Percentiles rank a stretch among this genome's conserved stretches.
Conservation (phyloP, 2,797 vertebrate genomes). For the Tokudaia tokunoshimensis region DNA sequence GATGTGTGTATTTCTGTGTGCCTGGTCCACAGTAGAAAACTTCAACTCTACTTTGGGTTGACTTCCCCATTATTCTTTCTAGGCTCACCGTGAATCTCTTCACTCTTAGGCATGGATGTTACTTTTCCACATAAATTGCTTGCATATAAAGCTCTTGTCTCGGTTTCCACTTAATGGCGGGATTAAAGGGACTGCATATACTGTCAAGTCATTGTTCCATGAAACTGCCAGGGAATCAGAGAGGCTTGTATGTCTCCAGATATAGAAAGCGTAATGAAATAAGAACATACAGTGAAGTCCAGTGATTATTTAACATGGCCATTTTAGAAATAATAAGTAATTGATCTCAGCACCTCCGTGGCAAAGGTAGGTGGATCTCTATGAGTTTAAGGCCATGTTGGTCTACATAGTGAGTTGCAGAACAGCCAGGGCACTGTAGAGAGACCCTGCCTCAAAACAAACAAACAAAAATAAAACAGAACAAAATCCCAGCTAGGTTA, state of each 20-base stretch:
- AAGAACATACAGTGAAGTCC: not conserved
- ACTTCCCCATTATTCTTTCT: not conserved
- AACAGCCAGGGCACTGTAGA: not conserved
- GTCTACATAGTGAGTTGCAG: not conserved
- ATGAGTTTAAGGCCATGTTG: not conserved
- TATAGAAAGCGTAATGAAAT: slow-evolving; percentile 14
- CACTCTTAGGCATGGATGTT: not conserved
- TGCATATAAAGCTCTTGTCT: not conserved
- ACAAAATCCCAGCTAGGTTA: not conserved
- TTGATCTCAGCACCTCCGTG: not conserved
- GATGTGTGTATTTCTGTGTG: not conserved
- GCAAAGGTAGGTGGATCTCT: not conserved
- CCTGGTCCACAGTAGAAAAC: not conserved
- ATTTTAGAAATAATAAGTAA: slow-evolving; percentile 16
- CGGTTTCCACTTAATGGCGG: not conserved
- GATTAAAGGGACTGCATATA: not conserved
- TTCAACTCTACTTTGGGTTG: not conserved
- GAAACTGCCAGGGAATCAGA: not conserved
- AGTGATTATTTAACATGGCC: not conserved
- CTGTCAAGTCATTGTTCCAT: not conserved
- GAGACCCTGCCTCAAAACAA: not conserved
- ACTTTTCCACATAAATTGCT: not conserved
- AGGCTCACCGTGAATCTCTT: not conserved
- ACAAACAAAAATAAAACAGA: not conserved
- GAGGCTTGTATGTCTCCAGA: not conserved